Base-by-base conservation (phyloP, 2,797 vertebrate genomes). In the Eulemur mongoz region DNA sequence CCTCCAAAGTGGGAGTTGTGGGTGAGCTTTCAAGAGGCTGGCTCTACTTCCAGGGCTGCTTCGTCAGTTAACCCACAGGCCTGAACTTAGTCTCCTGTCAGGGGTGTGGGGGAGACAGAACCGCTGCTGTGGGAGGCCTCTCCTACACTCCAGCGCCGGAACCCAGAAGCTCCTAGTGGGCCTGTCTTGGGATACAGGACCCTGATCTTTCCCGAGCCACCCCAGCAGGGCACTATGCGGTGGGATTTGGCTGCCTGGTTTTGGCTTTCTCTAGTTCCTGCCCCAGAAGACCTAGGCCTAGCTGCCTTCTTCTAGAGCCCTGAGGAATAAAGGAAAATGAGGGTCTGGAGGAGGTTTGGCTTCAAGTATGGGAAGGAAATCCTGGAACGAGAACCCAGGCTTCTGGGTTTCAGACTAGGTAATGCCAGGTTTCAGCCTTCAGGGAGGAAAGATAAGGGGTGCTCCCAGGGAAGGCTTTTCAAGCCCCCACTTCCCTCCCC, bases 301-400 rank as follows among this genome's bases (percentile, higher is more conserved):
- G 98, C 98, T 98, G 88, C 98, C 98, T 91, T 98, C 98, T 99
- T 98, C 93, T 99, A 98, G 17, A 63, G 1, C 38, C 38, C 57
- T 79, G 73, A 32, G 20, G 22, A 27, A 7, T 67, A n/a, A 75
- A 30, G 32, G 48, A 11, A 57, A 43, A 35, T 50, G 84, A 65
- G 18, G 14, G 4, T 14, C 45, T 38, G 22, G 43, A 72, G 30
- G 50, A 23, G n/a, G 35, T 73, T 35, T 35, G 15, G 43, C 59
- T 85, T 43, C 35, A 65, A 45, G 43, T 27, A 25, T 45, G 23
- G 23, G 65, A 40, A 76, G 32, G 43, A 63, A 63, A 63, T 63
- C 57, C 45, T 52, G 32, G 23, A 50, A 83, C 38, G 30, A 75
- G 97, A 59, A 54, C 18, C 40, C 17, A 18, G 35, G 17, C 57